Evolutionary conservation across 2,888 invertebrate species (phyloP), one percentile per base, ranked within the genome.

Genomic region (Cryptosula pallasiana): DNA sequence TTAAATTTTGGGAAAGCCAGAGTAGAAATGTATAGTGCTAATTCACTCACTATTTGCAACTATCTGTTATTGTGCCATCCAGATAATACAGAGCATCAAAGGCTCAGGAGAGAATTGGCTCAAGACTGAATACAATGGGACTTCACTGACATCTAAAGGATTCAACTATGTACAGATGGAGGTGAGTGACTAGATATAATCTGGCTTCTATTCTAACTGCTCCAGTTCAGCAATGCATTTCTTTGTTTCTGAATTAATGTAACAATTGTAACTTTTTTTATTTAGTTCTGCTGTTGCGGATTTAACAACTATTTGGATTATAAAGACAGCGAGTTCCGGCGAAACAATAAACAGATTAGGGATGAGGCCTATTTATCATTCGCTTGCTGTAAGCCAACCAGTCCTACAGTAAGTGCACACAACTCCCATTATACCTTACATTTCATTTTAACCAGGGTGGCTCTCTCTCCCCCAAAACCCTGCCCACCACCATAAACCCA

Each of bases 211-310:
- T 45, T 45, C 45, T 13, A 45, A 45, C 45, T 13, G 20, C 45
- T 13, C 9, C 9, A 45, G 20, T 45, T 9, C 45, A 13, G 45
- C 20, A 20, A 45, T 45, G 45, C 20, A 45, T 20, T 45, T 20
- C 9, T 45, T 13, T 9, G 9, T 45, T 9, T 20, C 9, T 13
- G 9, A 20, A 13, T 13, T 13, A 45, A 9, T 13, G 9, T 45
- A 45, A 45, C 20, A 13, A 13, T 13, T 20, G 45, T 45, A 45
- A 9, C 9, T 13, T 45, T 13, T 13, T 13, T 45, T 13, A 3
- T 55, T 55, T 55, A 63, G 63, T 32, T 63, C 16, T 63, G 63
- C 27, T 63, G 63, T 32, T 63, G 63, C n/a, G 63, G 63, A 29
- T 27, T 63, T 3, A 27, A 63, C 9, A 63, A 63, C 63, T 63